Base-by-base conservation (phyloP, 2,113 vertebrate genomes). In the Epinephelus cyanopodus region DNA sequence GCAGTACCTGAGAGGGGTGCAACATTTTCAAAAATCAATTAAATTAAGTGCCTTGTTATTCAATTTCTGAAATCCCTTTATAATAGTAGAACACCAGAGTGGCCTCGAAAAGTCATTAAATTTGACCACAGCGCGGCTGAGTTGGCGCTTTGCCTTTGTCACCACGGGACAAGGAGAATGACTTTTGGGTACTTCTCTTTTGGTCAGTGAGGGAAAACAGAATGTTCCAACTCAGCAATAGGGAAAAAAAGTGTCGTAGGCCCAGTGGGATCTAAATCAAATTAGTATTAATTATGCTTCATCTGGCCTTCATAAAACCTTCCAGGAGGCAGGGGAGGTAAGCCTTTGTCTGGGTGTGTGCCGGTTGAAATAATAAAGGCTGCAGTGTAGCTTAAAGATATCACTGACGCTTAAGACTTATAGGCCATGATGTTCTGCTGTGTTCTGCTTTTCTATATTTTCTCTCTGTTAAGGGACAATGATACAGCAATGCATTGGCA, bases 201-300 rank as follows among this genome's bases (percentile, higher is more conserved):
- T 86, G 74, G 83, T 87, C 75, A 86, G 66, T 39, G 71, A 85
- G 33, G 82, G 57, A 81, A 87, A 90, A 90, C 83, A 64, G 29
- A 70, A 60, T 62, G 84, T 83, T 84, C 58, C 33, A 64, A 79
- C 78, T 52, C 54, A 77, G 82, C 68, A 82, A 72, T 54, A 61
- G 65, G 65, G 58, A 74, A 68, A 76, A 57, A 85, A 81, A 81
- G 42, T 53, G 60, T 45, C 52, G 11, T 66, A 19, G 60, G 70
- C 87, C 90, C 88, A 82, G 62, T 83, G 93, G 90, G 80, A 90
- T 78, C 60, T 42, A 89, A 93, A 92, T 80, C 68, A 88, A 93
- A 94, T 92, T 89, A 93, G 88, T 94, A 91, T 93, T 82, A 95
- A 90, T 93, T 90, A 89, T 85, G 91, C 87, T 91, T 95, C 89